phyloP scores from a whole-genome alignment of 2,797 vertebrate genomes.

The Hydrophis major region DNA sequence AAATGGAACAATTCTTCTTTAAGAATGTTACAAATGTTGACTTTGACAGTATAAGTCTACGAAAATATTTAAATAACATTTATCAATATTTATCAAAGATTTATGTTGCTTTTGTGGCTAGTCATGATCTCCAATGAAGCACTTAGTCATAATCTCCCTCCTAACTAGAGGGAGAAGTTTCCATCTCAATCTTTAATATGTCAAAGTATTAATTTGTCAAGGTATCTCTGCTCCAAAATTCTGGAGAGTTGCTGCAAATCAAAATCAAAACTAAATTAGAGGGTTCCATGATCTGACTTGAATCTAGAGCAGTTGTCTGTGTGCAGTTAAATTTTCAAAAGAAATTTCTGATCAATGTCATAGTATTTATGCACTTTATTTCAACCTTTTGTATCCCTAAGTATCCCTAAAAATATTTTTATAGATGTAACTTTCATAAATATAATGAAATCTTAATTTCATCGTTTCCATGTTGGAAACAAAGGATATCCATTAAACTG shows the following conservation, averaged over 20 bases:
- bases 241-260: background rate
- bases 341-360: background rate
- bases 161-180: background rate
- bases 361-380: background rate
- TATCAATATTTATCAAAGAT: background rate
- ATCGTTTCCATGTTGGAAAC: background rate
- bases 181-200: background rate
- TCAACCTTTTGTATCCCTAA: background rate
- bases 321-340: background rate
- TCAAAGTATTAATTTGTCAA: background rate
- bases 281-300: background rate
- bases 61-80: background rate
- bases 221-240: background rate
- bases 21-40: constrained; percentile 12
- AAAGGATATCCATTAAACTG: background rate
- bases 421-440: background rate
- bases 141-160: background rate
- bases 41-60: background rate
- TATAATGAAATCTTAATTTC: background rate
- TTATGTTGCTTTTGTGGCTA: background rate
- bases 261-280: background rate
- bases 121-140: background rate
- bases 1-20: constrained; percentile 33
- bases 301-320: background rate
- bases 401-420: background rate